Conservation (phyloP, 1,140 invertebrate species). For the Berghia stephanieae region DNA sequence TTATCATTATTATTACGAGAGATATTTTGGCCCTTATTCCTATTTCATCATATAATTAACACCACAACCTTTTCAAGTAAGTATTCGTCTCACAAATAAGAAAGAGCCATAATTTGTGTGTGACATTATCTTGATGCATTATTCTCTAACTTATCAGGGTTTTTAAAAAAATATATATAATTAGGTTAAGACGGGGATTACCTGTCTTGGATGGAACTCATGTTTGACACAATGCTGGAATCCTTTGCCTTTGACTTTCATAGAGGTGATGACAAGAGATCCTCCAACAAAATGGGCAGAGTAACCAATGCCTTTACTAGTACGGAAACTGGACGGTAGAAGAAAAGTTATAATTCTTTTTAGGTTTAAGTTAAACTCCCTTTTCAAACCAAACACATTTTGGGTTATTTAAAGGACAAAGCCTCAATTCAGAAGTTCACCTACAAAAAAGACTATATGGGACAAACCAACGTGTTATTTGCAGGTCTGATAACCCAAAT, state of each 20-base stretch:
- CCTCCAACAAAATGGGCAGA: conserved; percentile 99
- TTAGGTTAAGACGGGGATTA: conserved; percentile 57
- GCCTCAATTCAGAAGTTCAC: too few relatives aligned
- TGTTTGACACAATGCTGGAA: conserved; percentile 99
- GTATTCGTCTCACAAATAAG: neutral
- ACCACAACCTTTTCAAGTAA: too few relatives aligned
- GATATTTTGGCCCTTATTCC: too few relatives aligned
- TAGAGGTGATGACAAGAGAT: conserved; percentile 96
- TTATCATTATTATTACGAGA: too few relatives aligned
- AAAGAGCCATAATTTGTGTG: neutral
- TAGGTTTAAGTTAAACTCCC: neutral
- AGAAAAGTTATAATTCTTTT: conserved; percentile 19
- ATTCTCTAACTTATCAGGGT: neutral
- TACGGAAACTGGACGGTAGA: conserved; percentile 88
- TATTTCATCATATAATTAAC: too few relatives aligned
- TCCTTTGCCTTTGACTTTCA: conserved; percentile 99
- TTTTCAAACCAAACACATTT: neutral
- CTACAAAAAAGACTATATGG: too few relatives aligned
- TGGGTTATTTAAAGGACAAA: too few relatives aligned
- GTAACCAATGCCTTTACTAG: conserved; percentile 98
- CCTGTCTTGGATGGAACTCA: conserved; percentile 97
- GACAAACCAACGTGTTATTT: too few relatives aligned
- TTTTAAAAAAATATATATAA: conserved; percentile 20
- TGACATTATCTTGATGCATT: neutral
- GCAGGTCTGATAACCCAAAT: too few relatives aligned